Percentiles rank a stretch among this genome's conserved stretches.
Evolutionary conservation across 2,113 vertebrate species (phyloP).

Genomic region (Haplochromis vanheusdeni): DNA sequence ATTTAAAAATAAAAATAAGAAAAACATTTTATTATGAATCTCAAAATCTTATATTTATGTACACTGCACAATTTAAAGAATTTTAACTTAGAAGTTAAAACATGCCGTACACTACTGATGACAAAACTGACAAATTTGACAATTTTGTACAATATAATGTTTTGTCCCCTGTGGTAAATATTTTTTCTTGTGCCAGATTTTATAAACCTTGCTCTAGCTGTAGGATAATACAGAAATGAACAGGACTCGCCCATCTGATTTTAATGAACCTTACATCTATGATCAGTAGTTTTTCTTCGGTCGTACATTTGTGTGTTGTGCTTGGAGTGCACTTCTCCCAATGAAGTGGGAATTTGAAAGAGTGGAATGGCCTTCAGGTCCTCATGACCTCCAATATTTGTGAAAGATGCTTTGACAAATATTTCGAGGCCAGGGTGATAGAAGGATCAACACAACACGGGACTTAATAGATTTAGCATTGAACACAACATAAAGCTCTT

Average conservation of each 20-base stretch:
- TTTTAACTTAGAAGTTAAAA: background rate
- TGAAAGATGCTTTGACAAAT: background rate
- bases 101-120: background rate
- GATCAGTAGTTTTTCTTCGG: background rate
- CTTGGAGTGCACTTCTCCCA: background rate
- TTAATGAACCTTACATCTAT: background rate
- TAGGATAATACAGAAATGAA: background rate
- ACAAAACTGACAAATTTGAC: background rate
- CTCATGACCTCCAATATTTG: background rate
- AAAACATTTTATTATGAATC: background rate
- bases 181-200: background rate
- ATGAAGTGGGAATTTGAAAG: background rate
- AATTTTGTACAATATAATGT: background rate
- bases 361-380: background rate
- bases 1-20: background rate
- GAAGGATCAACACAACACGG: background rate
- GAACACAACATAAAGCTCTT: background rate
- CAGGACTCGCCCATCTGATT: background rate
- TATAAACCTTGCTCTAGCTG: background rate
- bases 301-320: background rate
- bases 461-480: background rate
- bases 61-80: background rate
- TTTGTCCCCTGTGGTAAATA: background rate
- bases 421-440: background rate
- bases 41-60: background rate